phyloP scores from a whole-genome alignment of 2,888 invertebrate species.

The Stratiomys singularior region DNA sequence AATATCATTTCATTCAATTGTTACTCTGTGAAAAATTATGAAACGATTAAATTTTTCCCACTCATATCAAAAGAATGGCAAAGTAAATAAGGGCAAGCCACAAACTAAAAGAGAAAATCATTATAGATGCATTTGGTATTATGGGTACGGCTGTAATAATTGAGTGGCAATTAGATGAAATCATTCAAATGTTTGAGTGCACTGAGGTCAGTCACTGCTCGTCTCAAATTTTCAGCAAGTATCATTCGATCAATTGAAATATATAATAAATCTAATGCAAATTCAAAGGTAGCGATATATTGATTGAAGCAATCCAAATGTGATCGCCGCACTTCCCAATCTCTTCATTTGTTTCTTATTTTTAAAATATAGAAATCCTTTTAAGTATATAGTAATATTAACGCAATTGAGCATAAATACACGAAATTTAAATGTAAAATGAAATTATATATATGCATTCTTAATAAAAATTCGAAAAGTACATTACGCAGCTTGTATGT shows the following conservation, averaged over 20 bases:
- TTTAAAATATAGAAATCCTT: neutral
- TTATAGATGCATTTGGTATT: neutral
- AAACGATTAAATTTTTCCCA: neutral
- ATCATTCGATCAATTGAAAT: too few species aligned
- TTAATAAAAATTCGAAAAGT: neutral
- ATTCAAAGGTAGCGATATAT: neutral
- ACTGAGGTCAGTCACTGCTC: too few species aligned
- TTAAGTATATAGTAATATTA: conserved; percentile 24
- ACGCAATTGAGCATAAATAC: neutral
- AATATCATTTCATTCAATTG: neutral
- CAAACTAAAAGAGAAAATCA: neutral
- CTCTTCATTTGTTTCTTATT: neutral
- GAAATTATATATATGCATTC: conserved; percentile 10
- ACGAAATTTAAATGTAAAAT: conserved; percentile 9
- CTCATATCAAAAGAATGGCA: neutral
- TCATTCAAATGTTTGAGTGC: too few species aligned
- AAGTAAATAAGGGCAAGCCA: neutral
- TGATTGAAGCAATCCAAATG: neutral
- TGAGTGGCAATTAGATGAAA: neutral
- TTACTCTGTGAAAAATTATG: neutral
- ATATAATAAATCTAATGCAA: too few species aligned
- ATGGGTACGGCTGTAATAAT: conserved; percentile 18
- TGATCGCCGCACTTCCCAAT: neutral
- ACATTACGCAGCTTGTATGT: too few species aligned
- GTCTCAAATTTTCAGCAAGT: too few species aligned